Evolutionary conservation across 2,113 vertebrate species (phyloP).

Genomic region (Crotalus viridis): DNA sequence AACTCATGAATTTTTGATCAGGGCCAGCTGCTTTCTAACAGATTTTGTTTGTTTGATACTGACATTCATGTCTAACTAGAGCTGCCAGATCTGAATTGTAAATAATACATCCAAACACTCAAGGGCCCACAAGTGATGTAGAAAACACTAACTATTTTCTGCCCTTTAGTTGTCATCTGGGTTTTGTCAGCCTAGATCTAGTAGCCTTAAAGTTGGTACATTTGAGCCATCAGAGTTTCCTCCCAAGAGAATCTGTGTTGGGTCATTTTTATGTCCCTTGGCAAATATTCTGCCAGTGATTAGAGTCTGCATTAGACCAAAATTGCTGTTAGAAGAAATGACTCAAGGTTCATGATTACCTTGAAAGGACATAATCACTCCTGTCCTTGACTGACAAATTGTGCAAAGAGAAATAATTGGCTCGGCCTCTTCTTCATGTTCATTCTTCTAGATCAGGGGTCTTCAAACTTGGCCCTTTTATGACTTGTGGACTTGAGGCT

Average conservation of each 20-base stretch:
- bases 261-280: neutral
- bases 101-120: neutral
- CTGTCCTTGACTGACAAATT: neutral
- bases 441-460: neutral
- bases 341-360: neutral
- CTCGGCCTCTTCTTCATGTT: neutral
- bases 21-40: neutral
- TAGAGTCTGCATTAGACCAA: neutral
- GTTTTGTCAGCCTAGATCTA: neutral
- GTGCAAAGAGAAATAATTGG: neutral
- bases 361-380: neutral
- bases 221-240: neutral
- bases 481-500: too few relatives aligned
- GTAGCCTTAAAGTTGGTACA: neutral
- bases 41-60: neutral
- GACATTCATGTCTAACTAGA: neutral
- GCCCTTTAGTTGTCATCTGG: neutral
- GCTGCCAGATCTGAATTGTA: neutral
- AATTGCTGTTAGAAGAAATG: neutral
- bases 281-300: neutral
- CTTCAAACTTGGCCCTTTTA: too few relatives aligned
- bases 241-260: neutral
- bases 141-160: neutral
- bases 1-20: neutral
- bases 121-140: neutral